Percentiles rank a stretch among this genome's conserved stretches.
These are phyloP conservation scores for Forbesichthys papilliferus DNA, from an alignment of 2,113 vertebrate species.

Conservation along the genomic window DNA sequence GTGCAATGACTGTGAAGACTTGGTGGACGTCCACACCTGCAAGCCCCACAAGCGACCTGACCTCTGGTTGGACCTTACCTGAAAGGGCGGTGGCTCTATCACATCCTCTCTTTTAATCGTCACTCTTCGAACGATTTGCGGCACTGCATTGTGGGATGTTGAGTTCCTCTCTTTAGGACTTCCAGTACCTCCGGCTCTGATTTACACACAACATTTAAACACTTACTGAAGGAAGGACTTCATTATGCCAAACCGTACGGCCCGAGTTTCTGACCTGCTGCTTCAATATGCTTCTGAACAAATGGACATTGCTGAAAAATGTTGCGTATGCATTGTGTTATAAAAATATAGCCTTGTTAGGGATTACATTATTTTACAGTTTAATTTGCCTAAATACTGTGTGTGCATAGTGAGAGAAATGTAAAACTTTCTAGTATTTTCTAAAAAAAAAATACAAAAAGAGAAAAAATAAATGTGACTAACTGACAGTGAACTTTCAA, in stretches of 20 bases:
- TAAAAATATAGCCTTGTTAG: constrained; percentile 25
- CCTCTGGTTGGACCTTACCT: constrained; percentile 87
- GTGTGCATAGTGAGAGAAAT: not conserved
- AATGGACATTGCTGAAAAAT: constrained; percentile 33
- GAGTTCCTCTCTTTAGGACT: constrained; percentile 5
- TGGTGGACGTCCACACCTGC: constrained; percentile 95
- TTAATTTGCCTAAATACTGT: no score
- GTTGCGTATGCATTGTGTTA: constrained; percentile 27
- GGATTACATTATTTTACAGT: not conserved
- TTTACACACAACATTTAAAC: constrained; percentile 12
- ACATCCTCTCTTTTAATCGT: constrained; percentile 9
- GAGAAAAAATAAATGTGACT: constrained; percentile 3
- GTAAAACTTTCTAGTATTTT: not conserved
- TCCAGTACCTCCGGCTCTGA: constrained; percentile 44
- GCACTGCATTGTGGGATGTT: constrained; percentile 21
- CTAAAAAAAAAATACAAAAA: not conserved
- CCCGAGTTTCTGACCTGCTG: constrained; percentile 48
- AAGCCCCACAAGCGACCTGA: constrained; percentile 93
- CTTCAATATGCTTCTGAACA: constrained; percentile 32
- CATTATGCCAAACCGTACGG: constrained; percentile 6
- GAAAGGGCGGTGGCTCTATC: constrained; percentile 50
- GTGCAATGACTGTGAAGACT: constrained; percentile 92
- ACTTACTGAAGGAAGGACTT: constrained; percentile 33
- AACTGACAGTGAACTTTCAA: not conserved
- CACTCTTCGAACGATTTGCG: constrained; percentile 21